A percentile compares a stretch with the other conserved stretches of the same genome.
phyloP scores from a whole-genome alignment of 2,113 vertebrate genomes.

The Rhipidura dahli region DNA sequence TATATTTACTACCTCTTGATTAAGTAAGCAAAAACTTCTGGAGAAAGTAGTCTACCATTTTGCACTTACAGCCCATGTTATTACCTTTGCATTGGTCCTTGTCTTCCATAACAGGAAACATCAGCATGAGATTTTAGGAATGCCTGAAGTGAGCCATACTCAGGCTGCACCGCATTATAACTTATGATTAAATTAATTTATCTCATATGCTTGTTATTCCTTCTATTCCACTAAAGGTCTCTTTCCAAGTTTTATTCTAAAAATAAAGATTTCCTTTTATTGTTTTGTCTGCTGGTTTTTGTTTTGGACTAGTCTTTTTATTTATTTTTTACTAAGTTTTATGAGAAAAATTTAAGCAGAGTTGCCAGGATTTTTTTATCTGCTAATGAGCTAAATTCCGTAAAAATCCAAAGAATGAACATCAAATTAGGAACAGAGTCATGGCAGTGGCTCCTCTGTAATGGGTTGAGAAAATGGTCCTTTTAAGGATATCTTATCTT shows the following conservation, averaged over 20 bases:
- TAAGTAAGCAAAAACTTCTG: not conserved
- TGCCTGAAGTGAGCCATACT: not conserved
- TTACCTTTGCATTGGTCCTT: not conserved
- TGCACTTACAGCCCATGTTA: not conserved
- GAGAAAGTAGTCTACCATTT: not conserved
- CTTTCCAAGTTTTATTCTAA: not conserved
- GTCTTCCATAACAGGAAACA: not conserved
- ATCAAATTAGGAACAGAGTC: not conserved
- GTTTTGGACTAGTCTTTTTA: not conserved
- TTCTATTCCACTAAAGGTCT: not conserved
- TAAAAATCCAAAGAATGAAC: not conserved
- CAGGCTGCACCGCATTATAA: not conserved
- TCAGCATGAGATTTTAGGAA: not conserved
- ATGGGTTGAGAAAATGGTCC: fast-evolving
- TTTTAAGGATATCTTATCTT: not conserved
- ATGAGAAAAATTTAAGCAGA: not conserved
- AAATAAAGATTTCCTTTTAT: not conserved
- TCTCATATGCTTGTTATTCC: not conserved
- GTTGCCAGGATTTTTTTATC: not conserved
- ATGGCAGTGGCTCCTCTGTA: not conserved
- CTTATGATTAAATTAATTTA: not conserved
- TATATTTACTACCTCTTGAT: not conserved
- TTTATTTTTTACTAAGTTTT: not conserved
- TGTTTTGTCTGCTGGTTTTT: not conserved
- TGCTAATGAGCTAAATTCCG: not conserved